Base-by-base conservation (phyloP, 2,888 invertebrate species). In the Gerosis bhagava region DNA sequence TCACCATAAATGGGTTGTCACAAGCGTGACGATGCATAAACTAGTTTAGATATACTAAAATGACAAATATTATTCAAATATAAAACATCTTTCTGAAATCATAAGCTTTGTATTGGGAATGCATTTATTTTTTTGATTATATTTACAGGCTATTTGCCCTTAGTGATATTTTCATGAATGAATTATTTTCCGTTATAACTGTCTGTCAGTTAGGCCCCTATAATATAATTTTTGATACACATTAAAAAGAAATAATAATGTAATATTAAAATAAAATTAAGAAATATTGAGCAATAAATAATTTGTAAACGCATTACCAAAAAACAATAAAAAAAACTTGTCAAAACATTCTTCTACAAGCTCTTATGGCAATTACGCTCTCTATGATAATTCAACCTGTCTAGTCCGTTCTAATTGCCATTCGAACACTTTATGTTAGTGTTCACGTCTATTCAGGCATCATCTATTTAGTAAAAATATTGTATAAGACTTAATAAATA, bases 401-500 rank as follows among this genome's bases (percentile, higher is more conserved):
- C 58, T 60, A 57, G 59, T 70, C 67, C 77, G 77, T 77, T 73
- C 73, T 57, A 71, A 68, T 47, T 67, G 63, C 65, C n/a, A n/a
- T n/a, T n/a, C n/a, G n/a, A n/a, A n/a, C n/a, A n/a, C n/a, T n/a
- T n/a, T n/a, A n/a, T n/a, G n/a, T n/a, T n/a, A n/a, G n/a, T n/a
- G n/a, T n/a, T n/a, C n/a, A n/a, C 56, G 71, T 74, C 70, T 70
- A 56, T 69, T 56, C 62, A 70, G 31, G 60, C 73, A 67, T 65
- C 62, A 58, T 67, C 72, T 75, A 71, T 50, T 70, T 67, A 65
- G 63, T 79, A 77, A 82, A 81, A 83, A 76, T 79, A 77, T 78
- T 86, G 81, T 87, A 86, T 76, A 83, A 75, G 70, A 77, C 74
- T 80, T 86, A 84, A 75, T 82, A 80, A 77, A 83, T 84, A 84